These are phyloP conservation scores for Stenurella melanura DNA, from an alignment of 2,888 invertebrate genomes.

Conservation along the genomic window DNA sequence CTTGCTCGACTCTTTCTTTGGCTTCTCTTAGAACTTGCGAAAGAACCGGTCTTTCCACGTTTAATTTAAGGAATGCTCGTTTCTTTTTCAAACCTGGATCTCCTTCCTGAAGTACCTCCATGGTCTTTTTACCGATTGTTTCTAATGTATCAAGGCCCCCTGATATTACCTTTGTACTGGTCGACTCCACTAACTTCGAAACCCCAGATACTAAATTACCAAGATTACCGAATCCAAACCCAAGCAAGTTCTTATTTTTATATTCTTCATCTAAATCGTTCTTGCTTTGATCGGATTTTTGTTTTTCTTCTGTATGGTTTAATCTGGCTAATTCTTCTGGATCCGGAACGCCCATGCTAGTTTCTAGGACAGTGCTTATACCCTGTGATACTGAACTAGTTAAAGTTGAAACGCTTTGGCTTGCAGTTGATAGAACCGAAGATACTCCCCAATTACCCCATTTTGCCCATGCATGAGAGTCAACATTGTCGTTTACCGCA, in stretches of 20 bases:
- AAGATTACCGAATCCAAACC: slow-evolving; percentile 75
- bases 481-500: neutral
- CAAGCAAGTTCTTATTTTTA: slow-evolving; percentile 28
- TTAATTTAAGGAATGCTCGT: slow-evolving; percentile 80
- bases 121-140: slow-evolving; percentile 95
- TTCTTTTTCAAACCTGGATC: slow-evolving; percentile 92
- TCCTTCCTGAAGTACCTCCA: slow-evolving; percentile 93
- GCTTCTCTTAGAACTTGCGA: slow-evolving; percentile 83
- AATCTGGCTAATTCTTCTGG: slow-evolving; percentile 84
- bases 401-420: slow-evolving; percentile 84
- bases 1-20: slow-evolving; percentile 80
- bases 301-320: slow-evolving; percentile 62
- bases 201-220: slow-evolving; percentile 81
- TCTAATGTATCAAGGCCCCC: slow-evolving; percentile 92
- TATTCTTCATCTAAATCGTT: slow-evolving; percentile 24
- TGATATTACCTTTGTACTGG: slow-evolving; percentile 79
- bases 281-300: slow-evolving; percentile 35
- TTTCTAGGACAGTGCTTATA: slow-evolving; percentile 85
- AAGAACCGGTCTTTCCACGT: slow-evolving; percentile 78
- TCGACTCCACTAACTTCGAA: slow-evolving; percentile 81
- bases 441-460: slow-evolving; percentile 88
- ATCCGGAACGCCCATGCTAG: slow-evolving; percentile 87
- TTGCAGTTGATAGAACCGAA: slow-evolving; percentile 84
- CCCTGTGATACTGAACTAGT: slow-evolving; percentile 90
- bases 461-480: slow-evolving; percentile 47